phyloP scores from a whole-genome alignment of 1,140 invertebrate genomes.

The Drosophila pseudoananassae region DNA sequence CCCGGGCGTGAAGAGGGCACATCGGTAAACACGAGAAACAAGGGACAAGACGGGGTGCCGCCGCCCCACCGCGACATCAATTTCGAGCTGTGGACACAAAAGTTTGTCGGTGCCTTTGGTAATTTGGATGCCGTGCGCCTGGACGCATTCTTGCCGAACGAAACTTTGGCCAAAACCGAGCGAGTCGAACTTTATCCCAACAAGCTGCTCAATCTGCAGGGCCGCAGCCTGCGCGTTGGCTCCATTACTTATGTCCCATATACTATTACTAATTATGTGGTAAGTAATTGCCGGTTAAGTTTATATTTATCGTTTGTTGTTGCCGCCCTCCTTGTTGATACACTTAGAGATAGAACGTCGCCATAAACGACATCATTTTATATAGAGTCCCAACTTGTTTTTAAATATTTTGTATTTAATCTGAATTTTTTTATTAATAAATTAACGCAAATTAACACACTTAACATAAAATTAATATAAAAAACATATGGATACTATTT shows the following conservation, averaged over 20 bases:
- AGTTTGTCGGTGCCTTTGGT: conserved; percentile 78
- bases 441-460: no score
- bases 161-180: conserved; percentile 71
- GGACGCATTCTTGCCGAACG: conserved; percentile 78
- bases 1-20: conserved; percentile 20
- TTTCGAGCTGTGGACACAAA: conserved; percentile 83
- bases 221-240: conserved; percentile 66
- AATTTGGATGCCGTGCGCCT: conserved; percentile 79
- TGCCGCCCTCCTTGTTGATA: conserved; percentile 6
- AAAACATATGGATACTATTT: neutral
- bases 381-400: neutral
- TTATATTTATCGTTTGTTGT: conserved; percentile 76
- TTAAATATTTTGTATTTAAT: neutral
- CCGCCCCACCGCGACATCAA: conserved; percentile 72
- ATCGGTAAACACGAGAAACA: conserved; percentile 37
- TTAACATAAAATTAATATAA: neutral
- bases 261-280: conserved; percentile 84
- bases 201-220: conserved; percentile 77
- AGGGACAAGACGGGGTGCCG: conserved; percentile 1
- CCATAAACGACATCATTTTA: neutral
- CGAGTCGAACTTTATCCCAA: conserved; percentile 81
- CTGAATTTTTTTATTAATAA: no score
- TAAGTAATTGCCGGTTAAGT: conserved; percentile 83
- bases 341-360: conserved; percentile 2
- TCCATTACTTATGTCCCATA: conserved; percentile 83